Evolutionary conservation across 2,797 vertebrate species (phyloP).

Genomic region (Avahi laniger): DNA sequence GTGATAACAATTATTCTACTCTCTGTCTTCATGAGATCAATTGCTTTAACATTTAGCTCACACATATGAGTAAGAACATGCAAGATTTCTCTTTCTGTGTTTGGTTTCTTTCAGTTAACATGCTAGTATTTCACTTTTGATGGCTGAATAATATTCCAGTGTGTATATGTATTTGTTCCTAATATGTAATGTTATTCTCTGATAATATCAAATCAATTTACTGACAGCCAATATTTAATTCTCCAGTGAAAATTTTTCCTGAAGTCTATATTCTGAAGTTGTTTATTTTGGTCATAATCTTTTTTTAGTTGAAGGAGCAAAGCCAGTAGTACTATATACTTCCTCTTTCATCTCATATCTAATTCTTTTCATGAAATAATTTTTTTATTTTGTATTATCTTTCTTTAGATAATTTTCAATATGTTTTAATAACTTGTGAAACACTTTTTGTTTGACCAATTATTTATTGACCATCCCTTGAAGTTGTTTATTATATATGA

Average conservation of each 20-base stretch:
- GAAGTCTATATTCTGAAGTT: background rate
- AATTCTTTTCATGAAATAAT: background rate
- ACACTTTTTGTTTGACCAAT: background rate
- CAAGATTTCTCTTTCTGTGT: background rate
- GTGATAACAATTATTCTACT: background rate
- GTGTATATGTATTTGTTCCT: background rate
- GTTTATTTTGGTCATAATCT: background rate
- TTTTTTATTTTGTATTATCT: background rate
- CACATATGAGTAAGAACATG: background rate
- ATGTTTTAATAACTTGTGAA: slow-evolving; percentile 12
- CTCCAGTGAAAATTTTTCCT: background rate
- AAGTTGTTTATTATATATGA: slow-evolving; percentile 23
- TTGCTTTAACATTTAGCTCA: background rate
- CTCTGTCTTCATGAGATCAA: background rate
- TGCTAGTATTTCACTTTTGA: background rate
- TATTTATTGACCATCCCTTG: background rate
- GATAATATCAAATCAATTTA: slow-evolving; percentile 3
- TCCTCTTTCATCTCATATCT: background rate
- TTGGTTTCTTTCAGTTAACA: background rate
- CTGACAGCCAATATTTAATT: slow-evolving; percentile 34
- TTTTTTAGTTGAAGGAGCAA: slow-evolving; percentile 13
- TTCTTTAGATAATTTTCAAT: slow-evolving; percentile 40
- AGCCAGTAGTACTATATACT: background rate
- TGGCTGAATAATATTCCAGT: background rate
- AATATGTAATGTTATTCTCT: slow-evolving; percentile 30